Percentiles rank a stretch among this genome's conserved stretches.
Conservation (phyloP, 2,113 vertebrate species). For the Rostratula benghalensis region DNA sequence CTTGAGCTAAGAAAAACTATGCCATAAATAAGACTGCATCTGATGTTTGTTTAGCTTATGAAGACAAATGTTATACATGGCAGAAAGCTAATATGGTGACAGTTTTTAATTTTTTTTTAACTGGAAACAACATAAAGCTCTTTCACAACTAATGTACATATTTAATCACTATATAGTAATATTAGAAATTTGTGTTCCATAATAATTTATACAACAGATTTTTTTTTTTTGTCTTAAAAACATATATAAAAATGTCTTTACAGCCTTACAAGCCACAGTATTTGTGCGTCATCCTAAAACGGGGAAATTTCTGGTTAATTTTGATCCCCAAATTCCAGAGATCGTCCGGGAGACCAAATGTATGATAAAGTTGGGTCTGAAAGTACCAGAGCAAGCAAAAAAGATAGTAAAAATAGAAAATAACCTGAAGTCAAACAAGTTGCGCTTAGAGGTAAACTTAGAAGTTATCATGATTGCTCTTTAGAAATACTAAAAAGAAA, state of each 20-base stretch:
- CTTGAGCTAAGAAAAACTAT: background rate
- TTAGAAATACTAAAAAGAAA: background rate
- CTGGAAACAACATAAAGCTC: background rate
- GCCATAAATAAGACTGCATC: background rate
- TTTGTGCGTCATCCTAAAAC: slow-evolving; percentile 78
- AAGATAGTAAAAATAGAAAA: slow-evolving; percentile 75
- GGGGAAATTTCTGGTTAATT: slow-evolving; percentile 81
- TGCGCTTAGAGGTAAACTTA: slow-evolving; percentile 77
- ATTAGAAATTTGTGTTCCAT: background rate
- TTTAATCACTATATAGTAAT: background rate
- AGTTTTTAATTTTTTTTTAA: background rate
- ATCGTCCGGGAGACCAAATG: slow-evolving; percentile 81
- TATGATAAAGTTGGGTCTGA: slow-evolving; percentile 81
- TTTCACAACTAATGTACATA: background rate
- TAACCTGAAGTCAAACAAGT: slow-evolving; percentile 69
- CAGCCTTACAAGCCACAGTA: slow-evolving; percentile 80
- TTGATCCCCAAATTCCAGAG: slow-evolving; percentile 81
- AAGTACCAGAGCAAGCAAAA: slow-evolving; percentile 80
- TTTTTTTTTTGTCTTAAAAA: background rate
- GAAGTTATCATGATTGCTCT: background rate
- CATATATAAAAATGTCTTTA: background rate
- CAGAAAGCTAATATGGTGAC: background rate
- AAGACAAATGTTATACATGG: background rate
- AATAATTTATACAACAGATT: background rate
- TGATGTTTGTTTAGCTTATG: background rate